Evolutionary conservation across 2,888 invertebrate genomes (phyloP).

Genomic region (Ischnura elegans): DNA sequence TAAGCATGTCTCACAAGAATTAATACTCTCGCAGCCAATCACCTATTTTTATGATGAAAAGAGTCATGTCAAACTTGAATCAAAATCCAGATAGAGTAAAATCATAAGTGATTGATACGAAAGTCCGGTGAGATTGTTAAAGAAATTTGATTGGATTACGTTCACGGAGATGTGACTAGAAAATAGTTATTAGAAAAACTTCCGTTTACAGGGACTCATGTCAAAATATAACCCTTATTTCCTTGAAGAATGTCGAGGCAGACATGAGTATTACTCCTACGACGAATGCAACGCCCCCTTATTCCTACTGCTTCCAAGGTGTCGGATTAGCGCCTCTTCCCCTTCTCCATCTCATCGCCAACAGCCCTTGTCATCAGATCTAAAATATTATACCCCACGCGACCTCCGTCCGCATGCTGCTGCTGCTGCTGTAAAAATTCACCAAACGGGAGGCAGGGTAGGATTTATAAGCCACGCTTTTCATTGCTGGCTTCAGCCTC

Average conservation of each 20-base stretch:
- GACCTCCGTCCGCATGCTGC: neutral
- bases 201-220: neutral
- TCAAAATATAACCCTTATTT: neutral
- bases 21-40: too few species aligned
- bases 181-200: neutral
- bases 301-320: neutral
- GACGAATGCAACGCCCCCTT: neutral
- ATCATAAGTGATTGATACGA: too few species aligned
- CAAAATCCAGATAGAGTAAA: too few species aligned
- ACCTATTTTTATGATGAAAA: too few species aligned
- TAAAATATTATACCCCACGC: neutral
- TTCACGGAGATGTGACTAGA: too few species aligned
- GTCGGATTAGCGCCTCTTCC: too few species aligned
- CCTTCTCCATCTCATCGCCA: neutral
- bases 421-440: neutral
- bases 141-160: too few species aligned
- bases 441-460: neutral
- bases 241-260: neutral
- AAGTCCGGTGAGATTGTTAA: too few species aligned
- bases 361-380: neutral
- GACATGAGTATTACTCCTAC: neutral
- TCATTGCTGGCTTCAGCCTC: neutral
- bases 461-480: neutral
- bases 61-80: too few species aligned
- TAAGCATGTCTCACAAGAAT: too few species aligned